These are phyloP conservation scores for Sturnira hondurensis DNA, from an alignment of 2,113 vertebrate genomes.

Conservation along the genomic window DNA sequence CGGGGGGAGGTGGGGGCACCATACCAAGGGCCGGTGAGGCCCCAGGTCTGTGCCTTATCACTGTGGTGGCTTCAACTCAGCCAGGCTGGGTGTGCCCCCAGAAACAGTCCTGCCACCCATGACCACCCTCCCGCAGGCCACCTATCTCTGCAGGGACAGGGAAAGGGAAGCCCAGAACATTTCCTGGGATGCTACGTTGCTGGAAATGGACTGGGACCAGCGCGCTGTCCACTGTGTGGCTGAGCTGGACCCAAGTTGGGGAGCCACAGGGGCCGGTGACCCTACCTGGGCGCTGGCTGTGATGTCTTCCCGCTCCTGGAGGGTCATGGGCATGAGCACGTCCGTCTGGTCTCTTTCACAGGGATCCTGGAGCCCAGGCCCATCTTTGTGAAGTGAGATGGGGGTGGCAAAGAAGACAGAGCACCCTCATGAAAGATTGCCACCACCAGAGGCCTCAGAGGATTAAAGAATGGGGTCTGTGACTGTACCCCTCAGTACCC, in stretches of 20 bases:
- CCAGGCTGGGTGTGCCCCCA: not conserved
- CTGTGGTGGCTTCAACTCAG: rapidly evolving
- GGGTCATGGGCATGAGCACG: slow-evolving; percentile 77
- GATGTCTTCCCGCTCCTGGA: slow-evolving; percentile 83
- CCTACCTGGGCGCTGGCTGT: slow-evolving; percentile 84
- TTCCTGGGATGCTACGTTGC: not conserved
- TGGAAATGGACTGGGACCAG: rapidly evolving
- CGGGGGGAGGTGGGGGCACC: rapidly evolving
- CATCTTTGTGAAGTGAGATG: slow-evolving; percentile 73
- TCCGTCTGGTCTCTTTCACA: slow-evolving; percentile 85
- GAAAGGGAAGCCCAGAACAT: not conserved
- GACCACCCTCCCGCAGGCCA: not conserved
- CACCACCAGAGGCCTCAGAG: not conserved
- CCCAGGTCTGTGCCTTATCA: not conserved
- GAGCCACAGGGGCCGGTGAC: not conserved
- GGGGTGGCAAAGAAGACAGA: not conserved
- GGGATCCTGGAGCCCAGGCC: slow-evolving; percentile 86
- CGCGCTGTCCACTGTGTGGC: rapidly evolving
- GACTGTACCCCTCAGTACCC: not conserved
- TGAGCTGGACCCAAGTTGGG: rapidly evolving
- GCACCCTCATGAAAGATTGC: not conserved
- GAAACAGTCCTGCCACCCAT: not conserved
- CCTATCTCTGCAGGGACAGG: not conserved
- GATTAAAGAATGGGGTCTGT: not conserved
- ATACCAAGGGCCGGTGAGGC: not conserved